A percentile compares a stretch with the other conserved stretches of the same genome.
Evolutionary conservation across 1,140 invertebrate genomes (phyloP).

Genomic region (silkworm (Bombyx mori)): ASM3026992v2 NC_085107.1:630001-630500

Average conservation of each 20-base stretch:
- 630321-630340: too few species aligned
- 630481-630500: too few species aligned
- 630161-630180: conserved; percentile 14
- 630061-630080: conserved; percentile 3
- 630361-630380: conserved; percentile 48
- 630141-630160: conserved; percentile 32
- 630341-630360: conserved; percentile 12
- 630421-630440: too few species aligned
- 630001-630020: conserved; percentile 12
- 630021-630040: conserved; percentile 17
- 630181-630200: not conserved
- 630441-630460: too few species aligned
- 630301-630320: too few species aligned
- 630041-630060: conserved; percentile 17
- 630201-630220: too few species aligned
- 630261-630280: too few species aligned
- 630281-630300: too few species aligned
- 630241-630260: too few species aligned
- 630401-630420: conserved; percentile 11
- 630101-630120: conserved; percentile 64
- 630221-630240: too few species aligned
- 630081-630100: conserved; percentile 55
- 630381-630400: conserved; percentile 30
- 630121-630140: conserved; percentile 12
- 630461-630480: too few species aligned